Percentiles rank a stretch among this genome's conserved stretches.
These are phyloP conservation scores for Scarus forsteni DNA, from an alignment of 2,797 vertebrate species.

Conservation along the genomic window DNA sequence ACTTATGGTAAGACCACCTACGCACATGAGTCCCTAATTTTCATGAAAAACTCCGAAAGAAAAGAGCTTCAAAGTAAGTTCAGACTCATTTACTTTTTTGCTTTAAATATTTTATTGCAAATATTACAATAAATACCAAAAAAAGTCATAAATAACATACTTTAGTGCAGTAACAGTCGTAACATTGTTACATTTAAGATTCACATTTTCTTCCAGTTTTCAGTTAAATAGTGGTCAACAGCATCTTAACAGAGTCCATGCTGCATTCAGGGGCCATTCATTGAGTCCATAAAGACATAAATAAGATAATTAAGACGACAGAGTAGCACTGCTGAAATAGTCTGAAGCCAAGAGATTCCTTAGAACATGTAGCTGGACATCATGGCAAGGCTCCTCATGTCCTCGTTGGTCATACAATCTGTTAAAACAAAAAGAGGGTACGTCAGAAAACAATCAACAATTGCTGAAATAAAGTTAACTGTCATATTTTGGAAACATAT, in stretches of 20 bases:
- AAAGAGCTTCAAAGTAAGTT: background rate
- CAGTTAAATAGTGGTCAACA: background rate
- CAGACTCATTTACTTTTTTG: conserved; percentile 44
- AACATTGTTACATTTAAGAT: background rate
- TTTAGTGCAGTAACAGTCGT: background rate
- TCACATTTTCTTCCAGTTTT: background rate
- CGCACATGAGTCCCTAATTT: too few species aligned
- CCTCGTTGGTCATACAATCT: conserved; percentile 73
- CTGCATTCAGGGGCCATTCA: background rate
- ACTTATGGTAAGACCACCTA: too few species aligned
- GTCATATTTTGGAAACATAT: too few species aligned
- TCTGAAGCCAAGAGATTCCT: conserved; percentile 23
- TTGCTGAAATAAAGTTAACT: background rate
- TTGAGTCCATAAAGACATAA: conserved; percentile 1
- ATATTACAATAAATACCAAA: conserved; percentile 43
- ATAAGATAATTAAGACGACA: background rate
- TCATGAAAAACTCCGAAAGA: too few species aligned
- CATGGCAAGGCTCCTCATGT: conserved; percentile 75
- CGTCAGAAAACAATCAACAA: background rate
- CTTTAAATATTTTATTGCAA: conserved; percentile 38
- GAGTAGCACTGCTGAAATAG: conserved; percentile 43
- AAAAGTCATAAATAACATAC: conserved; percentile 36
- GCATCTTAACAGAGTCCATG: background rate
- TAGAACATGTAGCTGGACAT: conserved; percentile 82
- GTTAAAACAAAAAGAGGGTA: conserved; percentile 25